Evolutionary conservation across 1,140 invertebrate species (phyloP), one percentile per base, ranked within the genome.

Genomic region (Cydia fagiglandana): DNA sequence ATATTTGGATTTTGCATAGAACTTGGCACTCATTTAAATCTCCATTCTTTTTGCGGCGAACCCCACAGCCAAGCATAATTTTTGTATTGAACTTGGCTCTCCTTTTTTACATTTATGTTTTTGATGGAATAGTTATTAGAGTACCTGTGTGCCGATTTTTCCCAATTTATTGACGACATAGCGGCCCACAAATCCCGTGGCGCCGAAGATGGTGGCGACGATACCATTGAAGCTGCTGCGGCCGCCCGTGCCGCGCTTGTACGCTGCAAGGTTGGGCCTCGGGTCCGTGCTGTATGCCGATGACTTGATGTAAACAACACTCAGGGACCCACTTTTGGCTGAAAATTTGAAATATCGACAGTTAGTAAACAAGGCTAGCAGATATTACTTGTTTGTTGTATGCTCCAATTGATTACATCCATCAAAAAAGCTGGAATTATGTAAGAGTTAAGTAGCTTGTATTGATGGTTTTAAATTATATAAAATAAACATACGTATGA

Each of bases 161-260:
- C 98, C 98, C 34, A 99, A 91, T 86, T 95, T 95, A 86, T 98
- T 99, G 83, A 96, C 96, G 17, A 99, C 94, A 93, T 96, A 95
- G 73, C 94, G 91, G 0, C 98, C 99, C 7, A 99, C 86, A 84
- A 98, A 98, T 10, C 99, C 99, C 73, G 95, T 96, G 56, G 95
- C 95, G 45, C 99, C 99, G 93, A 99, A 99, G 2, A 99, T 96
- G n/a, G 99, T 99, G 10, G 97, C 98, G 4, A 99, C 97, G 77
- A 97, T 95, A 0, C 99, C 99, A 94, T 97, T 99, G 87, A 99
- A 99, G 84, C 98, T 99, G 79, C 97, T 97, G 28, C 99, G 95
- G 47, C 98, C 98, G 47, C 98, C 98, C 56, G 97, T 98, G 24
- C 98, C 98, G 86, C 97, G 94, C 90, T 97, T 97, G 77, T 91